phyloP scores from a whole-genome alignment of 2,888 invertebrate genomes.

The Isotomurus palustris region DNA sequence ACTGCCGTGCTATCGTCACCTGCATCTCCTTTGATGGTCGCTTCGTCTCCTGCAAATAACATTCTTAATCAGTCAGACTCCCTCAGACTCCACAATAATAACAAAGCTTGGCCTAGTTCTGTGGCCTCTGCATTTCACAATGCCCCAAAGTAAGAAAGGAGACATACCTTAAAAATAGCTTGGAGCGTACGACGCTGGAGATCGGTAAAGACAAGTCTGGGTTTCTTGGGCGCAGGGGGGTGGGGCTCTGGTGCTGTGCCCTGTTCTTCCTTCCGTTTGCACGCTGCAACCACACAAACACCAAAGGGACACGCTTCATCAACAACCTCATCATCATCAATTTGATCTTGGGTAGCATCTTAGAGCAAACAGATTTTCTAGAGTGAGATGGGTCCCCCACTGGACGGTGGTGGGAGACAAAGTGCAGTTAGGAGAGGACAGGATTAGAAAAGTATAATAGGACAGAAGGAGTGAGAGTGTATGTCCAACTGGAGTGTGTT shows the following conservation, averaged over 20 bases:
- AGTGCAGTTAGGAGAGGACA: too few relatives aligned
- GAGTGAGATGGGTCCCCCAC: too few relatives aligned
- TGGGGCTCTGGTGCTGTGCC: conserved; percentile 66
- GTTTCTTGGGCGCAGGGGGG: conserved; percentile 89
- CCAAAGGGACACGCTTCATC: too few relatives aligned
- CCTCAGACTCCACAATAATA: too few relatives aligned
- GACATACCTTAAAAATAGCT: conserved; percentile 95
- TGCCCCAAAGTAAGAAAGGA: background rate
- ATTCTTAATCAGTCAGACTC: background rate
- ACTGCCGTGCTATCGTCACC: conserved; percentile 94
- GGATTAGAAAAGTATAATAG: too few relatives aligned
- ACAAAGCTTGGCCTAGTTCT: too few relatives aligned
- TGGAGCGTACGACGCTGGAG: conserved; percentile 99
- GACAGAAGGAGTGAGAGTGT: too few relatives aligned
- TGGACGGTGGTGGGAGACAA: too few relatives aligned
- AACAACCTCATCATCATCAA: too few relatives aligned
- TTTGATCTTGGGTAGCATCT: too few relatives aligned
- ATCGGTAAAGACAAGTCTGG: conserved; percentile 99
- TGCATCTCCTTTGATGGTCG: conserved; percentile 99
- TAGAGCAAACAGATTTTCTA: too few relatives aligned
- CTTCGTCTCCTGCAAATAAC: conserved; percentile 77
- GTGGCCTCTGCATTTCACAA: background rate
- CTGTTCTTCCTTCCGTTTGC: conserved; percentile 93
- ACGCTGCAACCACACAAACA: conserved; percentile 60
- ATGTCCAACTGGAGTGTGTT: too few relatives aligned